Conservation (phyloP, 1,140 invertebrate species). For the Melipona quadrifasciata region DNA sequence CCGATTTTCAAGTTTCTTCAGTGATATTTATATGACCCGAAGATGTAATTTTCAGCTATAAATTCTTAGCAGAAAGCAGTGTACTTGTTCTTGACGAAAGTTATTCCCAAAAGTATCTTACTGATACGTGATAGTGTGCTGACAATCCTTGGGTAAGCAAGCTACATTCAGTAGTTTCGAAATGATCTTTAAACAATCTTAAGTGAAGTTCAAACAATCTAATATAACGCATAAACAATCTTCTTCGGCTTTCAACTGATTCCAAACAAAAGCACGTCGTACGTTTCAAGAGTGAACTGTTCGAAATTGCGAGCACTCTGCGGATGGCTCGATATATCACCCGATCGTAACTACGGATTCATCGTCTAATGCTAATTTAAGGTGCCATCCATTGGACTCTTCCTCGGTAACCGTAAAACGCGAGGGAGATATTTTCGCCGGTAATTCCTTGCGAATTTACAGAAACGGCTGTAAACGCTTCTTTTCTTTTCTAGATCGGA, state of each 20-base stretch:
- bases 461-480: conserved; percentile 8
- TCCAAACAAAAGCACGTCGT: not conserved
- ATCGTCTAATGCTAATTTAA: conserved; percentile 74
- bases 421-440: conserved; percentile 46
- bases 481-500: conserved; percentile 4
- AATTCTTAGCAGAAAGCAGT: too few relatives aligned
- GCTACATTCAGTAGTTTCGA: too few relatives aligned
- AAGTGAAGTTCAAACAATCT: not conserved
- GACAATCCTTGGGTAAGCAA: too few relatives aligned
- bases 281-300: not conserved
- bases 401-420: conserved; percentile 67
- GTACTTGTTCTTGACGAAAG: too few relatives aligned
- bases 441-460: conserved; percentile 33
- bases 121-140: too few relatives aligned
- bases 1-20: not conserved
- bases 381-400: conserved; percentile 57
- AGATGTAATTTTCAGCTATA: too few relatives aligned
- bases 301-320: not conserved
- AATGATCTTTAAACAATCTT: not conserved
- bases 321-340: conserved; percentile 48
- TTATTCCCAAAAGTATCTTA: too few relatives aligned
- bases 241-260: not conserved
- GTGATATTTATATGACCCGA: too few relatives aligned
- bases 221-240: too few relatives aligned
- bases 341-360: conserved; percentile 69